A percentile compares a stretch with the other conserved stretches of the same genome.
These are phyloP conservation scores for Schizaphis graminum DNA, from an alignment of 2,888 invertebrate genomes.

Conservation along the genomic window DNA sequence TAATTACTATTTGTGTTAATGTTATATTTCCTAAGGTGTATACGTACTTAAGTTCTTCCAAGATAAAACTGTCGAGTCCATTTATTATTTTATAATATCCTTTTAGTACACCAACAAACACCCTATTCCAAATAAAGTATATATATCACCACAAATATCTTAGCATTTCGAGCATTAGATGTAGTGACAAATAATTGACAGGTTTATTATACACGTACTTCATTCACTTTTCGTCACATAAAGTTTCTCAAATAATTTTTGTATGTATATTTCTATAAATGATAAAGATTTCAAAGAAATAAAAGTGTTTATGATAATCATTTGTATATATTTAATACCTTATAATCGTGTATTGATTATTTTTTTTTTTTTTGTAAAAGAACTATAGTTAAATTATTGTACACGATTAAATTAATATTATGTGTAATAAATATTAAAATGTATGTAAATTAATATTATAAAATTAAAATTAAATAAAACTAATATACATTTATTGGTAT, in stretches of 20 bases:
- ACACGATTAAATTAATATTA: background rate
- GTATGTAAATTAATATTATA: background rate
- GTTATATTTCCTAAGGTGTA: background rate
- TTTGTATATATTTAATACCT: background rate
- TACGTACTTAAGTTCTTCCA: background rate
- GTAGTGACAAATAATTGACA: conserved; percentile 23
- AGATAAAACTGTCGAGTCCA: conserved; percentile 33
- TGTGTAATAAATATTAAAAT: background rate
- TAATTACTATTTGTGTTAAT: background rate
- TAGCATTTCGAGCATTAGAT: conserved; percentile 14
- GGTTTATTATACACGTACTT: background rate
- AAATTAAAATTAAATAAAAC: background rate
- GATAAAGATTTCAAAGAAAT: background rate
- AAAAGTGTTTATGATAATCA: background rate
- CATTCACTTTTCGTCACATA: background rate
- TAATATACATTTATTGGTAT: background rate
- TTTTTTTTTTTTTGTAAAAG: background rate
- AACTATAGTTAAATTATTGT: background rate
- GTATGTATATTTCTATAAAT: background rate
- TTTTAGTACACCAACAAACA: background rate
- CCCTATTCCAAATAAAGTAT: background rate
- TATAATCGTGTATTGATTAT: background rate
- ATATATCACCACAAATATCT: background rate
- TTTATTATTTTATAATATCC: background rate
- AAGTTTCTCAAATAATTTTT: background rate